Percentiles rank a stretch among this genome's conserved stretches.
phyloP scores from a whole-genome alignment of 2,888 invertebrate genomes.

The Sinopyrophorus schimmeli region DNA sequence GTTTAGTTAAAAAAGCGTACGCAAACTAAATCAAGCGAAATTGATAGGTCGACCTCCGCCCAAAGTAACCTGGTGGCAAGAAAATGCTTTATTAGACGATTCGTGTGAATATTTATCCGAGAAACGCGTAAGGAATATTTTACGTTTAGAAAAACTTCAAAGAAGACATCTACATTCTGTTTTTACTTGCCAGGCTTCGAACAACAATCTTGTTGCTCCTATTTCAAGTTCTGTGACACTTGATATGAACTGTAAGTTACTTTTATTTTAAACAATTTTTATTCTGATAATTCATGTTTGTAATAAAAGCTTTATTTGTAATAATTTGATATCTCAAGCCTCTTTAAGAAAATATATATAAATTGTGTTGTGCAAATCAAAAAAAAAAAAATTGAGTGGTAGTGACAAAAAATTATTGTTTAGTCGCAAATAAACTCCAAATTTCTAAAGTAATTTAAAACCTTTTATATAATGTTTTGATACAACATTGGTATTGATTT shows the following conservation, averaged over 20 bases:
- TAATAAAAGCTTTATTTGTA: no score
- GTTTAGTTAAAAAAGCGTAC: no score
- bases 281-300: no score
- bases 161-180: slow-evolving; percentile 67
- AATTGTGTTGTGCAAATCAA: no score
- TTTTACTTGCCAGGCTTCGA: slow-evolving; percentile 73
- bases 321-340: no score
- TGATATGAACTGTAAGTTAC: slow-evolving; percentile 71
- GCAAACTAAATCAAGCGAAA: not conserved
- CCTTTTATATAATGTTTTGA: no score
- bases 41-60: slow-evolving; percentile 78
- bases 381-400: no score
- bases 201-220: slow-evolving; percentile 70
- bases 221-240: slow-evolving; percentile 66
- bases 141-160: slow-evolving; percentile 67
- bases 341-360: no score
- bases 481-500: no score
- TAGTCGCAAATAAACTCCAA: no score
- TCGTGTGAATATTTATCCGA: slow-evolving; percentile 67
- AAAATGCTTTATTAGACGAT: slow-evolving; percentile 70
- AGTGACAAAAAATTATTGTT: no score
- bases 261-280: slow-evolving; percentile 9
- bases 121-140: slow-evolving; percentile 68
- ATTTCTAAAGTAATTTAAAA: no score
- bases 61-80: slow-evolving; percentile 76